Base-by-base conservation (phyloP, 2,797 vertebrate genomes). In the Sebastes kiyomatsui region DNA sequence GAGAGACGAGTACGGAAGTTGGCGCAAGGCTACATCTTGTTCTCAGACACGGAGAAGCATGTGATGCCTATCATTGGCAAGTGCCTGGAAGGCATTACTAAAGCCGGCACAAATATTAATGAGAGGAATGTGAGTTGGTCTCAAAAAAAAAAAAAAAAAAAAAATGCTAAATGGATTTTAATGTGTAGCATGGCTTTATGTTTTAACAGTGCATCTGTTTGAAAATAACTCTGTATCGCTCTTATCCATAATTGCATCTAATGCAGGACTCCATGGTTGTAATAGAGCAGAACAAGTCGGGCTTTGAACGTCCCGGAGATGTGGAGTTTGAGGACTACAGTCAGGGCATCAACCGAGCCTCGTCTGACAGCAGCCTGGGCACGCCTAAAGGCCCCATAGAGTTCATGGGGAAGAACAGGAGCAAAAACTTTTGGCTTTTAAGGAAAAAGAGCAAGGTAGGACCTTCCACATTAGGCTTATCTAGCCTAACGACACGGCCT, bases 251-350 rank as follows among this genome's bases (percentile, higher is more conserved):
- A 71, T 23, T 60, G 18, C 9, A 38, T 88, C 46, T 23, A 67
- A 59, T 67, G 2, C 87, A 98, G 97, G 97, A 98, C 92, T 96
- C 97, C 22, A 80, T 96, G 90, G 92, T 94, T 77, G 90, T 98
- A 61, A 95, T 98, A 49, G 97, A 97, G 86, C 96, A 97, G 90
- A 95, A 97, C 91, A 98, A 98, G 87, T 98, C 97, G 0, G 97
- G 97, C 38, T 98, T 98, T 23, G 96, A 97, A 77, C 96, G 97
- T 38, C 97, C 97, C 0, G 96, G 96, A 2, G 97, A 98, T 33
- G 67, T 97, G 89, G 97, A 98, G 80, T 98, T 98, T 14, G 97
- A 98, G 86, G 97, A 98, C 91, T 98, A 96, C 93, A 98, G 97
- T 88, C 96, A 97, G 87, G 96, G 96, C 75, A 97, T 98, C 92